Evolutionary conservation across 2,888 invertebrate species (phyloP).

Genomic region (Diachrysia chrysitis): DNA sequence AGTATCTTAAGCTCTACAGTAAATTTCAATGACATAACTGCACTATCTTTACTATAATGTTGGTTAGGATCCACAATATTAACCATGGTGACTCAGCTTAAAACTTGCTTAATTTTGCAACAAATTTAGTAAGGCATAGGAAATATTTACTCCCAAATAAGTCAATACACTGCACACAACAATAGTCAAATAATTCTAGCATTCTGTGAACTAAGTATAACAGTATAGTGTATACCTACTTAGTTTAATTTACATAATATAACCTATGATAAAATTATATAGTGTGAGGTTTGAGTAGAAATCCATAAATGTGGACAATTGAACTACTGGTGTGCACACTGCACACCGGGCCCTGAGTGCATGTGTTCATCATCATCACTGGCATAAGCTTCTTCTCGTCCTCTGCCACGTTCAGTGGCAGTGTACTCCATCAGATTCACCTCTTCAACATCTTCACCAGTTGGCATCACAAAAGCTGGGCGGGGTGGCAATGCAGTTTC

Average conservation of each 20-base stretch:
- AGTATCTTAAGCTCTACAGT: slow-evolving; percentile 40
- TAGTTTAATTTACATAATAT: slow-evolving; percentile 74
- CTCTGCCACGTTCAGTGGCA: slow-evolving; percentile 88
- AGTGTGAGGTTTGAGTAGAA: slow-evolving; percentile 82
- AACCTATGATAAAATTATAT: slow-evolving; percentile 83
- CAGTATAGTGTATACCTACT: slow-evolving; percentile 67
- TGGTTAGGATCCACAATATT: slow-evolving; percentile 25
- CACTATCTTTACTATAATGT: slow-evolving; percentile 27
- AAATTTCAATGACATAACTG: slow-evolving; percentile 46
- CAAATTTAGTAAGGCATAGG: slow-evolving; percentile 53
- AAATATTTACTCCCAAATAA: slow-evolving; percentile 56
- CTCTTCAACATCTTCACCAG: slow-evolving; percentile 95
- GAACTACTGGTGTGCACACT: slow-evolving; percentile 94
- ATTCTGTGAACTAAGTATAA: slow-evolving; percentile 65
- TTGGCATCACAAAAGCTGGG: slow-evolving; percentile 92
- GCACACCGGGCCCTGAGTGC: slow-evolving; percentile 90
- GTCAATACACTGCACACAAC: slow-evolving; percentile 65
- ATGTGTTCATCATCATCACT: slow-evolving; percentile 90
- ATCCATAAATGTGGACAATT: slow-evolving; percentile 74
- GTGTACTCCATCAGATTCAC: slow-evolving; percentile 94
- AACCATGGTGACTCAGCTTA: slow-evolving; percentile 39
- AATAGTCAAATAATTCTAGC: slow-evolving; percentile 66
- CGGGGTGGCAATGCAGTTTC: slow-evolving; percentile 93
- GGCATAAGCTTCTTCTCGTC: slow-evolving; percentile 92
- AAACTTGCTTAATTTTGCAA: slow-evolving; percentile 51